Evolutionary conservation across 2,113 vertebrate genomes (phyloP), one percentile per base, ranked within the genome.

Genomic region (Lampris incognitus): DNA sequence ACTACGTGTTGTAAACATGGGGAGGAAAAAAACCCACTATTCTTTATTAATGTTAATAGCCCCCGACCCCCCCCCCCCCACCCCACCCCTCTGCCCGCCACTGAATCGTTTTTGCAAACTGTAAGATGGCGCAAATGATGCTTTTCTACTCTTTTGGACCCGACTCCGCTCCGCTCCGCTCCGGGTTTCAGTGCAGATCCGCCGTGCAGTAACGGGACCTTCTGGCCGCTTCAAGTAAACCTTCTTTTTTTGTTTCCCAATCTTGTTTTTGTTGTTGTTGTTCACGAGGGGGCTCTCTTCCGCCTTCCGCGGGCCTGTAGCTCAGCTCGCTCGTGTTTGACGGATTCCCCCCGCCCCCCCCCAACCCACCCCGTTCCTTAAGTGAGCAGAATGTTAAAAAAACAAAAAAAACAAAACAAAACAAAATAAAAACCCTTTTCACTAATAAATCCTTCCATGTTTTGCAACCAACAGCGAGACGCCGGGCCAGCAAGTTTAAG

Each of bases 1-100:
- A 85, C 66, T 80, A 87, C 86, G 76, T 90, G 85, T 92, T 90
- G 85, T 92, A 93, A 91, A 92, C 89, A 91, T 86, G 73, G 63
- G 75, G 82, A 72, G 58, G 78, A 69, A 66, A 2, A 82, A 79
- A 84, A 80, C 69, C 66, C 71, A 63, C 77, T 71, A 85, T 65
- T 78, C 61, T 69, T 36, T 80, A 81, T 69, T 61, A 85, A 79
- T 84, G 69, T 74, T 84, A 65, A 72, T 72, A 24, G 40, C 64
- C 77, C 66, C 52, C 49, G 71, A 74, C 50, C 78, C 72, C 69
- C 79, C 81, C n/a, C 37, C 41, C 52, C 64, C 2, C 9, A 55
- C 39, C 9, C n/a, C n/a, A n/a, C n/a, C 2, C 44, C 54, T 50
- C 49, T 24, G 24, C 24, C 24, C 24, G 24, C 52, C 72, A 40